Percentiles rank a stretch among this genome's conserved stretches.
phyloP scores from a whole-genome alignment of 2,113 vertebrate species.

The Chascanopsetta lugubris region DNA sequence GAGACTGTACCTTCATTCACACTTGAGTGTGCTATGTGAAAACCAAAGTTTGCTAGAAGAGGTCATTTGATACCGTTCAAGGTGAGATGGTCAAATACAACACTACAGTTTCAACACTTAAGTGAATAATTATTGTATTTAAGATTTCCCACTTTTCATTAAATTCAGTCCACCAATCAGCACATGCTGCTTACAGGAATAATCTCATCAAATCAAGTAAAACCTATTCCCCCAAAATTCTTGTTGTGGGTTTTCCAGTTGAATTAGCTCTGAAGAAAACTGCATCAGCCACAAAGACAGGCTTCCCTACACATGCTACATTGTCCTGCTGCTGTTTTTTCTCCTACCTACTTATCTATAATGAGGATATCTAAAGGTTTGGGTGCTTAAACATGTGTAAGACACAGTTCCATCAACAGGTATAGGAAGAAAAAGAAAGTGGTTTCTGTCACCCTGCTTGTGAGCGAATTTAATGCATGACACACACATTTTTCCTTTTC shows the following conservation, averaged over 20 bases:
- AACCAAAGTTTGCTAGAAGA: neutral
- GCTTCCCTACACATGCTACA: neutral
- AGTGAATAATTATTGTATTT: neutral
- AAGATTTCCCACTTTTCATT: neutral
- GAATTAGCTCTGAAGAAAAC: too few relatives aligned
- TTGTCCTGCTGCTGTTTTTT: neutral
- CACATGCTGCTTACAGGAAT: neutral
- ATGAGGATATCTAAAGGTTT: neutral
- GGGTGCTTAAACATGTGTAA: neutral
- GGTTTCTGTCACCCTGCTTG: slow-evolving; percentile 11
- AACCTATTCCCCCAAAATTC: neutral
- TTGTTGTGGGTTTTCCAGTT: too few relatives aligned
- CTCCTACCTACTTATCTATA: neutral
- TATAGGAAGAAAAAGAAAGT: slow-evolving; percentile 1
- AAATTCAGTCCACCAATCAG: neutral
- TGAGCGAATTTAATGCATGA: neutral
- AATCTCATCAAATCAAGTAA: neutral
- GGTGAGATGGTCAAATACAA: neutral
- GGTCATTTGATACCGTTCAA: neutral
- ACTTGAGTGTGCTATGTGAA: neutral
- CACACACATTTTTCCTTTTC: slow-evolving; percentile 39
- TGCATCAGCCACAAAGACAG: neutral
- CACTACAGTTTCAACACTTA: neutral
- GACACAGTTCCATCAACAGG: neutral
- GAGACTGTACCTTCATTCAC: neutral